These are phyloP conservation scores for Aphidius gifuensis DNA, from an alignment of 1,140 invertebrate species.

Conservation along the genomic window DNA sequence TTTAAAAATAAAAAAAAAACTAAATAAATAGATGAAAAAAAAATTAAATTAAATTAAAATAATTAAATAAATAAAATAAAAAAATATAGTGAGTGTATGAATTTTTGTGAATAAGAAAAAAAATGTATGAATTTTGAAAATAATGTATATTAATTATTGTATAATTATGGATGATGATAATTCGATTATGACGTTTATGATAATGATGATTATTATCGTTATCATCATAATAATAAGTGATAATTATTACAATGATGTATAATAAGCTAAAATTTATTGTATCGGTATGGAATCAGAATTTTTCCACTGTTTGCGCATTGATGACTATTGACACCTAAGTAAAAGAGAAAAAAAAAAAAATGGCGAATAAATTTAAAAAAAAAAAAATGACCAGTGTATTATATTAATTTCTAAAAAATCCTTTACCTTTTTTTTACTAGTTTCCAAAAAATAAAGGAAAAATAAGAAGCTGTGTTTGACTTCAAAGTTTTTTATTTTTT, in stretches of 20 bases:
- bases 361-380: slow-evolving; percentile 38
- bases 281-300: slow-evolving; percentile 51
- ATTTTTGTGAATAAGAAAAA: slow-evolving; percentile 17
- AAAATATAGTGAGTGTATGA: background rate
- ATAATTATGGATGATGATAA: slow-evolving; percentile 45
- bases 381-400: slow-evolving; percentile 36
- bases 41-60: slow-evolving; percentile 21
- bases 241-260: slow-evolving; percentile 48
- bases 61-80: slow-evolving; percentile 17
- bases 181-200: slow-evolving; percentile 41
- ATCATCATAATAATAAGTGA: slow-evolving; percentile 38
- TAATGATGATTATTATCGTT: slow-evolving; percentile 39
- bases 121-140: slow-evolving; percentile 22
- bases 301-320: slow-evolving; percentile 50
- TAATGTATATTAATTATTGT: slow-evolving; percentile 53
- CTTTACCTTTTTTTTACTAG: slow-evolving; percentile 8
- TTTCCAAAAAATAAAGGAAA: background rate
- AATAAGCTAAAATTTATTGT: slow-evolving; percentile 52
- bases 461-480: no score
- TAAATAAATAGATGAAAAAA: slow-evolving; percentile 11
- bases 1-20: slow-evolving; percentile 19
- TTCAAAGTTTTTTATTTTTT: background rate
- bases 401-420: slow-evolving; percentile 13
- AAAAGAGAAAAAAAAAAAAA: slow-evolving; percentile 25
- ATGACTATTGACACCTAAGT: slow-evolving; percentile 45